A percentile compares a stretch with the other conserved stretches of the same genome.
Conservation (phyloP, 2,888 invertebrate genomes). For the Neuroscelio doddi region DNA sequence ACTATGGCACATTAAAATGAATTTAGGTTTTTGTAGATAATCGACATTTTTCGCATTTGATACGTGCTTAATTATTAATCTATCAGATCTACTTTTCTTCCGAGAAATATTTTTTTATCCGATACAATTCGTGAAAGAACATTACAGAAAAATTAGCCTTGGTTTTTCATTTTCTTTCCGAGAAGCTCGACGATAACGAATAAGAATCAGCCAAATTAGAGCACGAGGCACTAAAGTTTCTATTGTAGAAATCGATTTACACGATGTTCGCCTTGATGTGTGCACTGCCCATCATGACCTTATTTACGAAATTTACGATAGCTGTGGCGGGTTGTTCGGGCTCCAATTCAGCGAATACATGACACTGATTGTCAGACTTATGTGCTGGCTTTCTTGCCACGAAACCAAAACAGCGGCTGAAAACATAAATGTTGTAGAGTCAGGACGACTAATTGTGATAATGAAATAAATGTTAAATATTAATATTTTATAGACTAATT, state of each 20-base stretch:
- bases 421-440: constrained; percentile 7
- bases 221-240: background rate
- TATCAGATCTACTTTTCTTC: background rate
- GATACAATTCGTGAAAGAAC: too few relatives aligned
- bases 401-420: constrained; percentile 94
- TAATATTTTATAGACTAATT: too few relatives aligned
- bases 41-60: background rate
- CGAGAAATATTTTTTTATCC: background rate
- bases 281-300: constrained; percentile 79
- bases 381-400: constrained; percentile 92
- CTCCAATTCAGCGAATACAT: constrained; percentile 96
- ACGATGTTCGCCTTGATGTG: constrained; percentile 74
- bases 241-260: constrained; percentile 54
- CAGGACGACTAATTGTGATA: constrained; percentile 5
- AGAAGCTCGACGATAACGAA: constrained; percentile 18
- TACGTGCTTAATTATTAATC: background rate
- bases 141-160: too few relatives aligned
- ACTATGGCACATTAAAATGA: too few relatives aligned
- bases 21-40: background rate
- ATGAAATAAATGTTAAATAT: constrained; percentile 1
- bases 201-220: background rate
- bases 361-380: constrained; percentile 94
- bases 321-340: constrained; percentile 95
- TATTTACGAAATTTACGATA: constrained; percentile 91
- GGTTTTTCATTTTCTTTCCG: too few relatives aligned